Evolutionary conservation across 2,888 invertebrate species (phyloP), one percentile per base, ranked within the genome.

Genomic region (Acanthosepion pharaonis): DNA sequence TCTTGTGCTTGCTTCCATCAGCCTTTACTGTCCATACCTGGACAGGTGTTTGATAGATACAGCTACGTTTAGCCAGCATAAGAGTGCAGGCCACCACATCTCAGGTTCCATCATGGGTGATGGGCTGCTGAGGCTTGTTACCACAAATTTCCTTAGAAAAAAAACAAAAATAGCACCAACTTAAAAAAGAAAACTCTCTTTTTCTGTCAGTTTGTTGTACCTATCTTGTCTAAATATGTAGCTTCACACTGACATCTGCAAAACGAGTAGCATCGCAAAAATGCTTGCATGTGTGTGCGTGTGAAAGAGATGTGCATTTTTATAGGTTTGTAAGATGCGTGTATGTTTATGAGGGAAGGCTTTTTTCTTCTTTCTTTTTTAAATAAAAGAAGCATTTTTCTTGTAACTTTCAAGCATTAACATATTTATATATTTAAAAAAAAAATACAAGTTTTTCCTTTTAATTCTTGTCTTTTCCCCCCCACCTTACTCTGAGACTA

Each of bases 61-160:
- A 78, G n/a, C n/a, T 78, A 78, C n/a, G 18, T 78, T 33, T n/a
- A 78, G n/a, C 78, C 78, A 78, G n/a, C 78, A 78, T 5, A 78
- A 78, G 78, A 78, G n/a, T 78, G n/a, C 78, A 78, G n/a, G 78
- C n/a, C n/a, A 78, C 78, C n/a, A 78, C n/a, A 78, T 78, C 78
- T 78, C 78, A 78, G 78, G 78, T 78, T n/a, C n/a, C n/a, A 78
- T 78, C 78, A 78, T n/a, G n/a, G 78, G 78, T 78, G n/a, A 78
- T n/a, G 78, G 78, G 78, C 78, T 78, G n/a, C n/a, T 78, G 78
- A 78, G 78, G 78, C 78, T 78, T n/a, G 78, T 78, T 78, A 78
- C 78, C 78, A 78, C 15, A 33, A n/a, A 78, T 78, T 78, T 78
- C n/a, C n/a, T n/a, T 78, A 33, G 33, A 25, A 5, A 55, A 55